Conservation (phyloP, 2,888 invertebrate species). For the Herminia tarsipennalis region DNA sequence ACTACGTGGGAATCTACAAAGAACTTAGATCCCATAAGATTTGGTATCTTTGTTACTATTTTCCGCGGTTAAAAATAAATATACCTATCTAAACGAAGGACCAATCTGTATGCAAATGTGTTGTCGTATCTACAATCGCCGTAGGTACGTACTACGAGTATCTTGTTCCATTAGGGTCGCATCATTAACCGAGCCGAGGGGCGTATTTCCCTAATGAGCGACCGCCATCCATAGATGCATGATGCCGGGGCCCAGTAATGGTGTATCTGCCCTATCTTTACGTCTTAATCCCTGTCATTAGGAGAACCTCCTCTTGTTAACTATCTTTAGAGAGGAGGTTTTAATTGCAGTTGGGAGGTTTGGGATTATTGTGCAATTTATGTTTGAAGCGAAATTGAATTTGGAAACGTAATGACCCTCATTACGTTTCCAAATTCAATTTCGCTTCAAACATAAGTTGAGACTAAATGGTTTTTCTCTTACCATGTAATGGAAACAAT, state of each 20-base stretch:
- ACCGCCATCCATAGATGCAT: constrained; percentile 68
- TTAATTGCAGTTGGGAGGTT: constrained; percentile 32
- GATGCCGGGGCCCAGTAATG: constrained; percentile 61
- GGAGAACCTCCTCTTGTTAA: constrained; percentile 47
- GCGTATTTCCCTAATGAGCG: constrained; percentile 66
- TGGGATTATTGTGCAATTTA: constrained; percentile 13
- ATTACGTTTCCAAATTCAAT: constrained; percentile 13
- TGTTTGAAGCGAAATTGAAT: constrained; percentile 9
- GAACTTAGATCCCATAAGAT: too few relatives aligned
- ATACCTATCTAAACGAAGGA: background rate
- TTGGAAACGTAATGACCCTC: background rate
- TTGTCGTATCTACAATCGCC: constrained; percentile 13
- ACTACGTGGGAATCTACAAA: too few relatives aligned
- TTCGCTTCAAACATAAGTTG: constrained; percentile 5
- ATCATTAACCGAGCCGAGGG: constrained; percentile 55
- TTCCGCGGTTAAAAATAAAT: too few relatives aligned
- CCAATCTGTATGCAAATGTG: constrained; percentile 18
- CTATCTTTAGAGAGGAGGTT: constrained; percentile 36
- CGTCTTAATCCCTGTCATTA: constrained; percentile 79
- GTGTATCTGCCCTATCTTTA: constrained; percentile 68
- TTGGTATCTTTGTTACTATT: too few relatives aligned
- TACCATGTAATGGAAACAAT: too few relatives aligned
- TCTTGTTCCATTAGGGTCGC: constrained; percentile 50
- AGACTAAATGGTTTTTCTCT: too few relatives aligned
- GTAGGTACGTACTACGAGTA: constrained; percentile 12